Evolutionary conservation across 2,113 vertebrate species (phyloP), one percentile per base, ranked within the genome.

Genomic region (Loxodonta africana): DNA sequence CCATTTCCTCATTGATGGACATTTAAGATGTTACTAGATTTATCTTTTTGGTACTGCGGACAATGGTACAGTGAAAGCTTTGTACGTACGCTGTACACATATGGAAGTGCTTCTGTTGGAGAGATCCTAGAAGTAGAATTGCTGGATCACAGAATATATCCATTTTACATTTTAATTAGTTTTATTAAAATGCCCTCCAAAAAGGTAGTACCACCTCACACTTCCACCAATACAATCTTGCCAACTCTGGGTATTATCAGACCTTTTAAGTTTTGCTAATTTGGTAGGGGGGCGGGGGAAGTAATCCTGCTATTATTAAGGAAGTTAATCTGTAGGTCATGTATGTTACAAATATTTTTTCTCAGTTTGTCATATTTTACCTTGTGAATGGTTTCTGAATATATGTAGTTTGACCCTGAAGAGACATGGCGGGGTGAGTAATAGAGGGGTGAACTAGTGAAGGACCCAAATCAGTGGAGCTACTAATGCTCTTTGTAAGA

Each of bases 251-350:
- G 25, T 57, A 5, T 77, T 74, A 63, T 63, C 71, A 63, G 33
- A 28, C 74, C 74, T 86, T 90, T 87, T 81, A 77, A 83, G 77
- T 26, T 41, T 95, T 95, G 48, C 37, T 46, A 87, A 10, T n/a
- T 94, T 92, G 81, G 63, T 92, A 87, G 85, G 11, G 4, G 6
- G 23, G n/a, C n/a, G n/a, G 82, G 8, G 2, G 7, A 28, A 57
- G 6, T 21, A 87, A 87, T 74, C 12, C 74, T 94, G 46, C 21
- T 77, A 83, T 88, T 83, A 90, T 33, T 88, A 83, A 60, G 57
- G 48, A 91, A 94, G 78, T 88, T 76, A 57, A 17, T 93, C 85
- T 87, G n/a, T 81, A 5, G 33, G 10, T 88, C 46, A 74, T 48
- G 20, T 20, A 7, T 63, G 10, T 85, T 46, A 94, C 30, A 48